Evolutionary conservation across 2,888 invertebrate genomes (phyloP), one percentile per base, ranked within the genome.

Genomic region (Antheraea yamamai): DNA sequence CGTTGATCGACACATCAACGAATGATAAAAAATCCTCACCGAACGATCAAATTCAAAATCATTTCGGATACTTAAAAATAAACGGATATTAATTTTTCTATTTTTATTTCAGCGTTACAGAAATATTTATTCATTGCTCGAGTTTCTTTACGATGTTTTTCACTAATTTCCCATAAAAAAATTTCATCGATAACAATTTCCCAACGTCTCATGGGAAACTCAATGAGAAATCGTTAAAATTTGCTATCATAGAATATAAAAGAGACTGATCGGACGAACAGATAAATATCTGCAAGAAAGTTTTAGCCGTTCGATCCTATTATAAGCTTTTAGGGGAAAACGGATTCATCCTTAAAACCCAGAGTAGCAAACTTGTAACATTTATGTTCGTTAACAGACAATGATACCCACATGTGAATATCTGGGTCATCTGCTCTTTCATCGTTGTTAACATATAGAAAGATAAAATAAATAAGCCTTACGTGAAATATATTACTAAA

Each of bases 261-360:
- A 73, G 73, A 30, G 26, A 52, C 23, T 51, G 72, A 51, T 51
- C 18, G 72, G 55, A 64, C 26, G 72, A 30, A 26, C 14, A 73
- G 35, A 73, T 58, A 73, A 73, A 73, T 58, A 73, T 73, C 73
- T 20, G 8, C 12, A 35, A n/a, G 73, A 39, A 73, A 61, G 39
- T 73, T 73, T 72, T 20, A 4, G 35, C 39, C 39, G 35, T n/a
- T 73, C 39, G 39, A 73, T 73, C 61, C 73, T 20, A 64, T 73
- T 61, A 30, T 61, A 58, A 61, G 61, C 61, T 73, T 58, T 61
- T 61, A 10, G 58, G 16, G 58, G 58, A 55, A 35, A 30, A 10
- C 58, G 73, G 35, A 58, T 58, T 68, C 35, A 23, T 68, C 18
- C 35, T 68, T 35, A 68, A 30, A 68, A 30, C 68, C 16, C 18